A percentile compares a stretch with the other conserved stretches of the same genome.
These are phyloP conservation scores for Aptenodytes patagonicus DNA, from an alignment of 2,113 vertebrate species.

Conservation along the genomic window DNA sequence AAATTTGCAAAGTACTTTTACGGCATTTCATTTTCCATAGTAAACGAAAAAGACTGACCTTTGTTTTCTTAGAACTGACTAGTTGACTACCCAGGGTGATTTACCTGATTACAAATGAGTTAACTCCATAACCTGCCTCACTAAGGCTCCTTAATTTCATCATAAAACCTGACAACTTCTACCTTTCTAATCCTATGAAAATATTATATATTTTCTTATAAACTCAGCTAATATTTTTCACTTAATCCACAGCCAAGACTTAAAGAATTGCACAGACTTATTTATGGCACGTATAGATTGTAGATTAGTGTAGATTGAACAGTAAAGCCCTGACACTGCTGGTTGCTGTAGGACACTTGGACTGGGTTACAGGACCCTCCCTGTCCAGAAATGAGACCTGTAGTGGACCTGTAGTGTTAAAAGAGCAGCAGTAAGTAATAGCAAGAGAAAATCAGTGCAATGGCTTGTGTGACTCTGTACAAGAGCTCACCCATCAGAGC, in stretches of 20 bases:
- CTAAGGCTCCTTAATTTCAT: background rate
- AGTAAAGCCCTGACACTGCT: background rate
- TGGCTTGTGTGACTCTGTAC: background rate
- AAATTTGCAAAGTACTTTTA: background rate
- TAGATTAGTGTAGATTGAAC: background rate
- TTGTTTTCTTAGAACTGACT: background rate
- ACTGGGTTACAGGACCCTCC: background rate
- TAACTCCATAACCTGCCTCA: background rate
- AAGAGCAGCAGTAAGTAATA: background rate
- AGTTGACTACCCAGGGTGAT: background rate
- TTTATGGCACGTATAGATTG: background rate
- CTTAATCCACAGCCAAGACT: background rate
- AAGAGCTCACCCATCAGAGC: background rate
- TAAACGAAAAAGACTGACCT: background rate
- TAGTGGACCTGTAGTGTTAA: background rate
- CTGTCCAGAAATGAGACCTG: background rate
- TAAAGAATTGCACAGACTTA: background rate
- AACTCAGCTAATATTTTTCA: background rate
- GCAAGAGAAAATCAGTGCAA: background rate
- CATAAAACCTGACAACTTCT: background rate
- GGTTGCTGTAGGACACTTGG: background rate
- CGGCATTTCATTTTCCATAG: background rate
- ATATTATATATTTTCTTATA: background rate
- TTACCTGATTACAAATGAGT: background rate
- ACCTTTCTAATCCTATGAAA: background rate